Evolutionary conservation across 2,797 vertebrate species (phyloP).

Genomic region (Mormyrops boulengeri): DNA sequence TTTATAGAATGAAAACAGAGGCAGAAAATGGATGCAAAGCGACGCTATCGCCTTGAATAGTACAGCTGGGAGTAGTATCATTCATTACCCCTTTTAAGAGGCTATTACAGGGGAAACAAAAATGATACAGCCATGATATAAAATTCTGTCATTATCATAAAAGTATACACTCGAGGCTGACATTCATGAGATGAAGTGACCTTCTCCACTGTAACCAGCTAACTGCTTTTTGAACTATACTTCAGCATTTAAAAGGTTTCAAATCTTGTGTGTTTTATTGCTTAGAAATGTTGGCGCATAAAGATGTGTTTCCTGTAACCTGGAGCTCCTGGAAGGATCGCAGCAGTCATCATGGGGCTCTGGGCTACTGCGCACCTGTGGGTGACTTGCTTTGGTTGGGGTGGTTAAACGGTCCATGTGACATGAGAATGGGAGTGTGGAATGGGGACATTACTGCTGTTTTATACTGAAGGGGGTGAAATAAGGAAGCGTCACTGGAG

Average conservation of each 20-base stretch:
- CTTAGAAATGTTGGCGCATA: neutral
- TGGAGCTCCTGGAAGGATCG: neutral
- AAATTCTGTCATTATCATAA: neutral
- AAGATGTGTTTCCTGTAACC: neutral
- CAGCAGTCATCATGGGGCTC: neutral
- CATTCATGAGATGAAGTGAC: slow-evolving; percentile 4
- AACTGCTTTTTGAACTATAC: neutral
- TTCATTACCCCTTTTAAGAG: slow-evolving; percentile 30
- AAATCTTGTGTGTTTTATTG: neutral
- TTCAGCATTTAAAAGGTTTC: neutral
- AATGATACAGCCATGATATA: slow-evolving; percentile 1
- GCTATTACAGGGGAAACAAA: slow-evolving; percentile 29
- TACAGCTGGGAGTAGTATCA: neutral
- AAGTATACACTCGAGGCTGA: neutral
- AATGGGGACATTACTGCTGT: neutral
- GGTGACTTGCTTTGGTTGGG: neutral
- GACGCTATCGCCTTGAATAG: neutral
- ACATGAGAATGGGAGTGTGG: neutral
- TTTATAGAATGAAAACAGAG: neutral
- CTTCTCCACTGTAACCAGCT: neutral
- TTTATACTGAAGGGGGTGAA: neutral
- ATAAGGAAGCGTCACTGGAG: neutral
- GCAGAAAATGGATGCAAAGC: neutral
- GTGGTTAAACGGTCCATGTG: neutral
- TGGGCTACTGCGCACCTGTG: neutral